Base-by-base conservation (phyloP, 1,140 invertebrate genomes). In the Pseudachorutes palmiensis region DNA sequence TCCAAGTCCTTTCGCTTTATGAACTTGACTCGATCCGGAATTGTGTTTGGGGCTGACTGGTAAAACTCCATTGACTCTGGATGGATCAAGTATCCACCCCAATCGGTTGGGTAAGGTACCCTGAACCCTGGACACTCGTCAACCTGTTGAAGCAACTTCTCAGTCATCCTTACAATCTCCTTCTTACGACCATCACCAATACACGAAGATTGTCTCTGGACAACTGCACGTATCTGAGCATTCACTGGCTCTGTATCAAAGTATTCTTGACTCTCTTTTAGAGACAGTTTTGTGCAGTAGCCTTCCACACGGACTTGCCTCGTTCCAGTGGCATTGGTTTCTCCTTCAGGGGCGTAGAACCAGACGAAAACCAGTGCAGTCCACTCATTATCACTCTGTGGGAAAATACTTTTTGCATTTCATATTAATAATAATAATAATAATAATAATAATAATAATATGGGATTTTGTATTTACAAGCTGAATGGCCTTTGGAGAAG, bases 401-500 rank as follows among this genome's bases (percentile, higher is more conserved):
- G 24, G 26, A 57, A 57, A 29, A 61, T 51, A 51, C 26, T 51
- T 24, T 5, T n/a, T 51, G 28, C 2, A 64, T 9, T 36, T 14
- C 9, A 26, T 63, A 22, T n/a, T 31, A 14, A 14, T 33, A 45
- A 45, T 49, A 64, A 29, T 9, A 16, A 16, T 2, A 14, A 32
- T 16, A 29, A 49, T 51, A n/a, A 16, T 63, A 12, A 41, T 63
- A 2, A 2, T 48, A 5, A 41, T 24, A 45, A 48, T 45, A 14
- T 36, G 61, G 16, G 12, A 33, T 19, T 24, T 36, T 24, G 41
- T 28, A 60, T 32, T 26, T 33, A 69, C 81, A 78, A 93, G 80
- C 76, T 92, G 89, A 63, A 78, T 78, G 1, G 84, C 88, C 79
- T 93, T 93, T 59, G 88, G 83, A 71, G 90, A 92, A 5, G 80